Evolutionary conservation across 2,113 vertebrate genomes (phyloP).

Genomic region (Forbesichthys papilliferus): DNA sequence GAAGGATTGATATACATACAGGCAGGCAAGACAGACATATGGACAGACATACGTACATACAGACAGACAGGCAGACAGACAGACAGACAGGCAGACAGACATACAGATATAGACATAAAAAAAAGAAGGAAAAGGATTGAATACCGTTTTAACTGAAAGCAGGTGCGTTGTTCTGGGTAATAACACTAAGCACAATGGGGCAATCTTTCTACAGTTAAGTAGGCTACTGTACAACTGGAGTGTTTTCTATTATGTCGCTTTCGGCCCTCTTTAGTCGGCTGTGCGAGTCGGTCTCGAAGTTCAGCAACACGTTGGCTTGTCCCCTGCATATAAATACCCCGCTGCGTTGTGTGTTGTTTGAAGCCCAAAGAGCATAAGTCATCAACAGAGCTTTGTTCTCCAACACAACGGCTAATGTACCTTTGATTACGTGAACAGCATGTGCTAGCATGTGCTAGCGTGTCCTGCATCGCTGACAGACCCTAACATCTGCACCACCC

Average conservation of each 20-base stretch:
- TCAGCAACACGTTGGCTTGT: constrained; percentile 34
- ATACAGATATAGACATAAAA: not conserved
- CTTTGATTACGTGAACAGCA: constrained; percentile 40
- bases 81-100: too few relatives aligned
- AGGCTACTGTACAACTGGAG: not conserved
- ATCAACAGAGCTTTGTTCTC: constrained; percentile 25
- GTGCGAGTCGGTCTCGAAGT: not conserved
- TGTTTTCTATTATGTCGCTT: constrained; percentile 15
- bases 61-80: too few relatives aligned
- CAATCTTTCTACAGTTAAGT: constrained; percentile 22
- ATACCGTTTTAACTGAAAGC: not conserved
- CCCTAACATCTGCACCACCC: not conserved
- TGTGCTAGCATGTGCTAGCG: not conserved
- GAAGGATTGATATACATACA: constrained; percentile 30
- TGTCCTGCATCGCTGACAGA: constrained; percentile 3
- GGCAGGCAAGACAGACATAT: too few relatives aligned
- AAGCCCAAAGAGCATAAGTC: not conserved
- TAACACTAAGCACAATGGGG: constrained; percentile 35
- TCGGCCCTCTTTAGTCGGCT: constrained; percentile 23
- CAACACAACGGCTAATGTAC: constrained; percentile 13
- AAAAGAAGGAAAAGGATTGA: constrained; percentile 15
- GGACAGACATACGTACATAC: too few relatives aligned
- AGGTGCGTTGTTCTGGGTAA: not conserved
- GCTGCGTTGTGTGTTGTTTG: not conserved
- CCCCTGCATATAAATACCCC: constrained; percentile 2